A percentile compares a stretch with the other conserved stretches of the same genome.
Conservation (phyloP, 2,888 invertebrate genomes). For the Diabrotica balteata region DNA sequence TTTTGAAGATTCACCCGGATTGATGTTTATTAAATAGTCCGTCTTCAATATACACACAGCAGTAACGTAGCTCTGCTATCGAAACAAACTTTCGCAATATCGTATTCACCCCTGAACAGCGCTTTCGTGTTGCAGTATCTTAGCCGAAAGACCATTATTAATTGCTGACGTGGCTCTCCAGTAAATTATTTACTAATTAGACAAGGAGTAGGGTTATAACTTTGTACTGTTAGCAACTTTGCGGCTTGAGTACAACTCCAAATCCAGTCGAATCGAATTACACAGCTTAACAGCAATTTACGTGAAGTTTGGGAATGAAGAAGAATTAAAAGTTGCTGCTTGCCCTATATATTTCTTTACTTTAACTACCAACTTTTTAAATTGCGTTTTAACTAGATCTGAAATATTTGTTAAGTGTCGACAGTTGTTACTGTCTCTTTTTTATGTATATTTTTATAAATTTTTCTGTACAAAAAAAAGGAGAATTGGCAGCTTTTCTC, state of each 20-base stretch:
- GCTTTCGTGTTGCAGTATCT: constrained; percentile 35
- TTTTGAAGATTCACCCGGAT: constrained; percentile 18
- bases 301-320: not conserved
- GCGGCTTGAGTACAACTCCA: constrained; percentile 48
- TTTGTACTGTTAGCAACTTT: constrained; percentile 55
- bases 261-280: constrained; percentile 14
- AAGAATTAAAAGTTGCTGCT: no score
- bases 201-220: constrained; percentile 59
- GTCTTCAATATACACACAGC: constrained; percentile 6
- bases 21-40: constrained; percentile 27
- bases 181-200: constrained; percentile 66
- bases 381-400: no score
- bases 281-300: not conserved
- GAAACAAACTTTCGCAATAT: constrained; percentile 39
- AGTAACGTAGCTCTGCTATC: not conserved
- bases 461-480: no score
- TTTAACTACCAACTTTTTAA: no score
- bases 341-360: no score
- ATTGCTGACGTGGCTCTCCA: constrained; percentile 62
- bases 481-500: no score
- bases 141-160: constrained; percentile 55
- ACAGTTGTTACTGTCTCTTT: no score
- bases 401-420: no score
- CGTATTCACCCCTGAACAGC: constrained; percentile 47
- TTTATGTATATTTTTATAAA: no score